A percentile compares a stretch with the other conserved stretches of the same genome.
Evolutionary conservation across 2,113 vertebrate genomes (phyloP).

Genomic region (Eulemur rufifrons): DNA sequence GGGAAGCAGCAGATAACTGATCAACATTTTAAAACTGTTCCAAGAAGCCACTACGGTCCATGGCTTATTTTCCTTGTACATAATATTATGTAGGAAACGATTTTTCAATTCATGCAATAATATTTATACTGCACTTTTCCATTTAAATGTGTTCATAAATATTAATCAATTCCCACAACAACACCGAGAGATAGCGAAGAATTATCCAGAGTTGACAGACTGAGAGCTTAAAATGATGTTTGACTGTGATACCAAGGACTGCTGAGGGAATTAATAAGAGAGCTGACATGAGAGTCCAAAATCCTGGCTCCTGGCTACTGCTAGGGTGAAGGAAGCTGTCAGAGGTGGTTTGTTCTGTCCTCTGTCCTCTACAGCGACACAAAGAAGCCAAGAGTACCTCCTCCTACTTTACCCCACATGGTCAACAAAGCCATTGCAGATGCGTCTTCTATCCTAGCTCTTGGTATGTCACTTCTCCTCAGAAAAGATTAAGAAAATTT

Average conservation of each 20-base stretch:
- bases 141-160: constrained; percentile 75
- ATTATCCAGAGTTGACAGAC: constrained; percentile 69
- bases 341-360: background rate
- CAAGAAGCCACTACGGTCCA: constrained; percentile 26
- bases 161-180: constrained; percentile 73
- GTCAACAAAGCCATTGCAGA: background rate
- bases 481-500: background rate
- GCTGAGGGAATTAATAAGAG: constrained; percentile 56
- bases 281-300: constrained; percentile 2
- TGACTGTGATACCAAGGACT: constrained; percentile 57
- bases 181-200: constrained; percentile 56
- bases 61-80: constrained; percentile 54
- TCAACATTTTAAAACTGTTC: constrained; percentile 59
- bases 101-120: constrained; percentile 67
- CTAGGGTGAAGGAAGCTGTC: background rate
- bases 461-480: background rate
- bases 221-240: constrained; percentile 67
- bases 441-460: background rate
- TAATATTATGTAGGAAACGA: constrained; percentile 55
- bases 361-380: background rate
- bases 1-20: background rate
- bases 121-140: constrained; percentile 69
- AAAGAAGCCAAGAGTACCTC: background rate
- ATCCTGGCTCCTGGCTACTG: background rate
- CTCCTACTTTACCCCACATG: background rate